phyloP scores from a whole-genome alignment of 2,888 invertebrate genomes.

The Abrostola triplasia region DNA sequence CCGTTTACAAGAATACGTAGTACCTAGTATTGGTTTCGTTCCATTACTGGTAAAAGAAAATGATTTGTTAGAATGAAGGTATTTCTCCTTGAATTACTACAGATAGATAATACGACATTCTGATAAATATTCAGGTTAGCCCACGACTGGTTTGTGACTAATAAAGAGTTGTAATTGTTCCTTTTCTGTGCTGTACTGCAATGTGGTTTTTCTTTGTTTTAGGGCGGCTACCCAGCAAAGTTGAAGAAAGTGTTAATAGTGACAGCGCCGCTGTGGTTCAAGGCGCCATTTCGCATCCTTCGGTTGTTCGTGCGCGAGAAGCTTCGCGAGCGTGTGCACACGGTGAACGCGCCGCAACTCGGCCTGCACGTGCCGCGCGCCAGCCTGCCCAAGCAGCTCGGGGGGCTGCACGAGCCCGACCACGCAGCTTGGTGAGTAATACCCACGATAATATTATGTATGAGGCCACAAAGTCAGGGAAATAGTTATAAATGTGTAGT shows the following conservation, averaged over 20 bases:
- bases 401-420: slow-evolving; percentile 95
- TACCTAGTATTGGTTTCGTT: no score
- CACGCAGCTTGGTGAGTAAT: slow-evolving; percentile 95
- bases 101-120: no score
- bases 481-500: no score
- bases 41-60: no score
- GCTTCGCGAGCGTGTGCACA: slow-evolving; percentile 97
- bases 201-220: slow-evolving; percentile 62
- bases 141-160: no score
- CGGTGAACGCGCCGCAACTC: slow-evolving; percentile 96
- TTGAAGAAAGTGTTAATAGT: slow-evolving; percentile 99
- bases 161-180: no score
- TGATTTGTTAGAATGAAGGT: no score
- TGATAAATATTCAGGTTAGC: no score
- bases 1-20: no score
- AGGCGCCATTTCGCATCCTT: slow-evolving; percentile 98
- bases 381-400: slow-evolving; percentile 95
- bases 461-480: no score
- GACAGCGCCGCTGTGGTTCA: slow-evolving; percentile 99
- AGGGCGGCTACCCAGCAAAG: slow-evolving; percentile 99
- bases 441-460: neutral
- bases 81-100: no score
- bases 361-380: slow-evolving; percentile 96
- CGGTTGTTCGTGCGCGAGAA: slow-evolving; percentile 98
- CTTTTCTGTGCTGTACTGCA: neutral